phyloP scores from a whole-genome alignment of 2,888 invertebrate genomes.

The Dorcus hopei region DNA sequence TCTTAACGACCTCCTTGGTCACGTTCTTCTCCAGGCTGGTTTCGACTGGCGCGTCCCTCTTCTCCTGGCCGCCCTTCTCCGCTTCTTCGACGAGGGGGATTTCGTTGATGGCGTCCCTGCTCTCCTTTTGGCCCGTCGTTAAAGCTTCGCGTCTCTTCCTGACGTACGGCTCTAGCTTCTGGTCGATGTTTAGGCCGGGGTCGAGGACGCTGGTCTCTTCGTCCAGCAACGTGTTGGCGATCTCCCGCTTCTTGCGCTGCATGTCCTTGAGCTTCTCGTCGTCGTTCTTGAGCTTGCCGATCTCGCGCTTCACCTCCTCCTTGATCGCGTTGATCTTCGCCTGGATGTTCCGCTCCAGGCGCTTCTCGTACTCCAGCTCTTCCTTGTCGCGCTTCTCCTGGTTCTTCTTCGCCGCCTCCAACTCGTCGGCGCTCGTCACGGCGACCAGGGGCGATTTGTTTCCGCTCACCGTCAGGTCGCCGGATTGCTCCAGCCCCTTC shows the following conservation, averaged over 20 bases:
- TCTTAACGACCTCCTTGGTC: not conserved
- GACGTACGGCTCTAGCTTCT: constrained; percentile 33
- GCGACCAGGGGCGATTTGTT: constrained; percentile 34
- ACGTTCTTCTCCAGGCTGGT: not conserved
- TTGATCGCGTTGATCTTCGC: constrained; percentile 45
- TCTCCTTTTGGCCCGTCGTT: not conserved
- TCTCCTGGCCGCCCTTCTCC: not conserved
- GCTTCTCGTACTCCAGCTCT: constrained; percentile 33
- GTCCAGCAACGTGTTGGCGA: constrained; percentile 30
- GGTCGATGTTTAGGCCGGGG: constrained; percentile 33
- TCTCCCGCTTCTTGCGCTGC: constrained; percentile 12
- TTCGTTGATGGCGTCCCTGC: not conserved
- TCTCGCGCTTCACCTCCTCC: constrained; percentile 45
- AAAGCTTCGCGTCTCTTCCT: constrained; percentile 32
- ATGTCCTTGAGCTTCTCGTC: constrained; percentile 3
- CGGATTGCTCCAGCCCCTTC: constrained; percentile 33
- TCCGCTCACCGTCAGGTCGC: constrained; percentile 35
- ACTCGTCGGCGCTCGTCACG: constrained; percentile 17
- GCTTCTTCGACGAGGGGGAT: no score
- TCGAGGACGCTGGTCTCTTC: constrained; percentile 39
- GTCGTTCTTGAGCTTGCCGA: constrained; percentile 30
- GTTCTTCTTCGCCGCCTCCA: constrained; percentile 20
- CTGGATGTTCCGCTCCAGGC: constrained; percentile 43
- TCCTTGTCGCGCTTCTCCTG: constrained; percentile 26
- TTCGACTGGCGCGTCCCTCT: not conserved